phyloP scores from a whole-genome alignment of 2,888 invertebrate species.

The Anarsia innoxiella region DNA sequence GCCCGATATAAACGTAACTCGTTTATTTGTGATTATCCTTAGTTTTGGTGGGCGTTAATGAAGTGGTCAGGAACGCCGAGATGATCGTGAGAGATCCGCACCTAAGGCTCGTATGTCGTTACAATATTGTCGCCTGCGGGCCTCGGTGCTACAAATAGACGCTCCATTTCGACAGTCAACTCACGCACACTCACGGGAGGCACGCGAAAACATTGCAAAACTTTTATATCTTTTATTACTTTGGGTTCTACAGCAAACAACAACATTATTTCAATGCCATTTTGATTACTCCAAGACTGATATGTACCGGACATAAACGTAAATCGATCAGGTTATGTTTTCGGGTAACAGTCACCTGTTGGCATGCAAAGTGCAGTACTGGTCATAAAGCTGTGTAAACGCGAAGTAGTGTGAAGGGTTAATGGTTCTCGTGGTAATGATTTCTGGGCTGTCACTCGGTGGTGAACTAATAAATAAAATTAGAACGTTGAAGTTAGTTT shows the following conservation, averaged over 20 bases:
- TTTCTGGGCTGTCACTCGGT: constrained; percentile 44
- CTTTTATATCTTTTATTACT: constrained; percentile 45
- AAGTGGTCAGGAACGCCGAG: constrained; percentile 25
- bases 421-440: constrained; percentile 31
- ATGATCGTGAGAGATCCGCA: constrained; percentile 37
- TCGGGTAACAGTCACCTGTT: too few species aligned
- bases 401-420: too few species aligned
- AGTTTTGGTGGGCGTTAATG: not conserved
- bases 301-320: too few species aligned
- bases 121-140: constrained; percentile 68
- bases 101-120: constrained; percentile 54
- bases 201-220: constrained; percentile 63
- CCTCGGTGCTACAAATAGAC: constrained; percentile 71
- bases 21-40: not conserved
- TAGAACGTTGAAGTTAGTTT: constrained; percentile 50
- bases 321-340: too few species aligned
- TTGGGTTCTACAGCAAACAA: constrained; percentile 32
- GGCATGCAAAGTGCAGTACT: too few species aligned
- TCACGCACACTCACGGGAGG: constrained; percentile 37
- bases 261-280: constrained; percentile 1
- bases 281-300: constrained; percentile 3
- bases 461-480: constrained; percentile 59
- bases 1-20: constrained; percentile 9
- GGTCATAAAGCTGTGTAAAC: too few species aligned
- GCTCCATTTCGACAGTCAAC: constrained; percentile 68